Conservation (phyloP, 2,797 vertebrate genomes). For the Cyclopterus lumpus region DNA sequence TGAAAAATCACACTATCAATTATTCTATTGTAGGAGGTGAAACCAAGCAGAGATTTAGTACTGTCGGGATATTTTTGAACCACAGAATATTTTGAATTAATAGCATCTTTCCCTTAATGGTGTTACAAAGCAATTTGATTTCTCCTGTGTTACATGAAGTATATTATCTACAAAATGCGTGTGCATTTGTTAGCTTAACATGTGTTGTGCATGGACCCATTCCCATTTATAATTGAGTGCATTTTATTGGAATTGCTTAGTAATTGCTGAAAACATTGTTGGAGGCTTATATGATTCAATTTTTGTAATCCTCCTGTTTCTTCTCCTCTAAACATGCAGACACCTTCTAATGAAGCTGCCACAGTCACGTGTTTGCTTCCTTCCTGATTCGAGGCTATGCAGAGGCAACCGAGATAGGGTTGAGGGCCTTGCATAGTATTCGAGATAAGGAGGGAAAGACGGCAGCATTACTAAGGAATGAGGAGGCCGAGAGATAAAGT, state of each 20-base stretch:
- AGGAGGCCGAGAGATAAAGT: conserved; percentile 42
- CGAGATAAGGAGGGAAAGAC: conserved; percentile 59
- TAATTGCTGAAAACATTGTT: conserved; percentile 18
- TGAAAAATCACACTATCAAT: conserved; percentile 46
- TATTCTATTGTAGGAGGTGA: conserved; percentile 41
- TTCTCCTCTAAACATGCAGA: conserved; percentile 18
- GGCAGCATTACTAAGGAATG: conserved; percentile 37
- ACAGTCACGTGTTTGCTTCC: conserved; percentile 37
- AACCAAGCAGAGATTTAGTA: conserved; percentile 33
- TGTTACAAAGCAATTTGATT: conserved; percentile 15
- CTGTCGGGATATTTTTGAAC: conserved; percentile 9
- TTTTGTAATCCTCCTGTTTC: conserved; percentile 32
- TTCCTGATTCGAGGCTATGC: conserved; percentile 34
- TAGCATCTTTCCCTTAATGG: conserved; percentile 9
- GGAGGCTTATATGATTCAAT: conserved; percentile 18
- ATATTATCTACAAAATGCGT: conserved; percentile 13
- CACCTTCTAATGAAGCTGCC: conserved; percentile 44
- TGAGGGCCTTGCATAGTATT: conserved; percentile 34
- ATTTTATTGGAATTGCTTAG: conserved; percentile 7
- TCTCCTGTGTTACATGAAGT: conserved; percentile 9
- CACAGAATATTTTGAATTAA: conserved; percentile 18
- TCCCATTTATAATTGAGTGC: neutral
- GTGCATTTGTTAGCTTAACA: neutral
- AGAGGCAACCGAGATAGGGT: conserved; percentile 29
- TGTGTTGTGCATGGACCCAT: conserved; percentile 3